These are phyloP conservation scores for Myanophis thanlyinensis DNA, from an alignment of 2,113 vertebrate genomes.

Conservation along the genomic window DNA sequence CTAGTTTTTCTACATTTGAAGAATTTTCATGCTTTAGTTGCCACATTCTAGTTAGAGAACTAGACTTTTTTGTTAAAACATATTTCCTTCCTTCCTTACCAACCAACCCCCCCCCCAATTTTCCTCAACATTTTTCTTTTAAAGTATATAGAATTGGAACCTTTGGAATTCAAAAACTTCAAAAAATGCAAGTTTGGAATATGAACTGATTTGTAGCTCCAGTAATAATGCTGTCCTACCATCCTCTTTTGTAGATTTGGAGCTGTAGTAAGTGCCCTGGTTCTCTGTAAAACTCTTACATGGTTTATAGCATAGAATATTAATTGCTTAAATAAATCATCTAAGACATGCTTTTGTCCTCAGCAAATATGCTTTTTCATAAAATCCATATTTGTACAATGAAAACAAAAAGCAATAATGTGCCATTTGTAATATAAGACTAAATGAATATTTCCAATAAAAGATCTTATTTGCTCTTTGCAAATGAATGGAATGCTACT, in stretches of 20 bases:
- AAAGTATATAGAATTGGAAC: neutral
- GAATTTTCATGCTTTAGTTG: neutral
- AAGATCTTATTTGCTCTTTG: conserved; percentile 28
- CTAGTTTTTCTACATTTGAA: neutral
- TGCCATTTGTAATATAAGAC: neutral
- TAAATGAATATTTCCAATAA: conserved; percentile 23
- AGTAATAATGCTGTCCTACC: neutral
- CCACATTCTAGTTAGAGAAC: neutral
- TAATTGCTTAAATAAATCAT: conserved; percentile 5
- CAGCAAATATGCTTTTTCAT: conserved; percentile 13
- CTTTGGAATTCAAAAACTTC: neutral
- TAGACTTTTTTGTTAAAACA: neutral
- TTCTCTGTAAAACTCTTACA: neutral
- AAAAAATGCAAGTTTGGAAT: neutral
- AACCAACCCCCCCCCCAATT: too few relatives aligned
- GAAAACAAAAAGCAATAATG: conserved; percentile 29
- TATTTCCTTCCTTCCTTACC: neutral
- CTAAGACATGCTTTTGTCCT: neutral
- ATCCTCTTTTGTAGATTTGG: neutral
- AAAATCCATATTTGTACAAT: conserved; percentile 1
- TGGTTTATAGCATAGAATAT: neutral
- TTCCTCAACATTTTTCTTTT: neutral
- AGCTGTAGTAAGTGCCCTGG: neutral
- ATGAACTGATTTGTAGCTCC: neutral
- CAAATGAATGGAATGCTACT: conserved; percentile 20